A percentile compares a stretch with the other conserved stretches of the same genome.
phyloP scores from a whole-genome alignment of 2,888 invertebrate species.

The Muschampia plurimacula region DNA sequence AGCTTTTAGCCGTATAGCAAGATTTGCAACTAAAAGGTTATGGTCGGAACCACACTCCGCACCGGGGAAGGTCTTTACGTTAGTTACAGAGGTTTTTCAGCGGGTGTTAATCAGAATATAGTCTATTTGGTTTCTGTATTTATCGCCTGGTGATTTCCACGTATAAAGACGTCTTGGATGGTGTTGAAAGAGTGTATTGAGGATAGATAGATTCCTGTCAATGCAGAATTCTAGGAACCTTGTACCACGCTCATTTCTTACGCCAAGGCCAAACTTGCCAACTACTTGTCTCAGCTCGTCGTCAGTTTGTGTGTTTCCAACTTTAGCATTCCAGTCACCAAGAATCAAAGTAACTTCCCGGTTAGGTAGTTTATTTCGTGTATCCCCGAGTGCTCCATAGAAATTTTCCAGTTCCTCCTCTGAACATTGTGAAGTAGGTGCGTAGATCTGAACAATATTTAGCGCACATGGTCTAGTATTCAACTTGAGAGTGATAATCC shows the following conservation, averaged over 20 bases:
- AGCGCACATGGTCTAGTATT: not conserved
- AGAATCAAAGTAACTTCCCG: not conserved
- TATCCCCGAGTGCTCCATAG: not conserved
- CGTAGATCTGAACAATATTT: not conserved
- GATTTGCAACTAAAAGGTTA: not conserved
- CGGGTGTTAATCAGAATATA: not conserved
- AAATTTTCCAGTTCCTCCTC: not conserved
- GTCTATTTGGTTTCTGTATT: constrained; percentile 10
- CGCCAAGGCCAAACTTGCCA: not conserved
- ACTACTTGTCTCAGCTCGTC: not conserved
- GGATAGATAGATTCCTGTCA: not conserved
- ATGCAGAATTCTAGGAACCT: not conserved
- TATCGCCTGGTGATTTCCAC: constrained; percentile 17
- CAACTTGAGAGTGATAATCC: not conserved
- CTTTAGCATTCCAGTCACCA: not conserved
- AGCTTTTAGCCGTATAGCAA: not conserved
- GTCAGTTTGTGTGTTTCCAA: not conserved
- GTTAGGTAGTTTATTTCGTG: not conserved
- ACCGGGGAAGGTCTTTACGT: not conserved
- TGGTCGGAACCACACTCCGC: constrained; percentile 5
- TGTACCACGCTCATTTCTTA: not conserved
- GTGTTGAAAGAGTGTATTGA: not conserved
- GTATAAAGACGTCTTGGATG: not conserved
- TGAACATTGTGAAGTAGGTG: not conserved
- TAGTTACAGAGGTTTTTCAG: not conserved